Conservation (phyloP, 2,113 vertebrate species). For the Corythaixoides concolor region DNA sequence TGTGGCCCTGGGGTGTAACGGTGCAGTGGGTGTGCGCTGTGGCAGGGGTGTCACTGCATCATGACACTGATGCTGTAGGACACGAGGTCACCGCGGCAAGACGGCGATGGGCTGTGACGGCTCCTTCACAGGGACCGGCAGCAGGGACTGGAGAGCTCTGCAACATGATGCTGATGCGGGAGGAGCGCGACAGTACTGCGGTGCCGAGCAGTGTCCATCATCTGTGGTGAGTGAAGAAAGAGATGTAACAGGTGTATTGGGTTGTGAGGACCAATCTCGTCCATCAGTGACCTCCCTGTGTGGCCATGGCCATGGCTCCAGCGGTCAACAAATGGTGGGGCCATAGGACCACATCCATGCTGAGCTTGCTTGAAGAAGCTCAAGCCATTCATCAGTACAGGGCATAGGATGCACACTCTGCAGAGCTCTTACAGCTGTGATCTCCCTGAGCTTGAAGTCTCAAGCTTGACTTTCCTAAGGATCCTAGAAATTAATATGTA, state of each 20-base stretch:
- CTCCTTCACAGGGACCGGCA: neutral
- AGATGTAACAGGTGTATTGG: neutral
- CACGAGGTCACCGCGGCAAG: accelerated
- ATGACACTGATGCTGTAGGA: neutral
- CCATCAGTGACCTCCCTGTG: neutral
- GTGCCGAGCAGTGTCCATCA: accelerated
- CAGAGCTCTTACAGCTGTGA: accelerated
- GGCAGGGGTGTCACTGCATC: neutral
- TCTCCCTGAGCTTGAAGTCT: neutral
- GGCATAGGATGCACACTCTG: neutral
- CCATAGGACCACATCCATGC: neutral
- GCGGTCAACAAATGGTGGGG: neutral
- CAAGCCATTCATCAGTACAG: neutral
- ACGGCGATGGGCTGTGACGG: accelerated
- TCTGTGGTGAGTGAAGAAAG: neutral
- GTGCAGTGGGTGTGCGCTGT: neutral
- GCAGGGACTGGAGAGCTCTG: neutral
- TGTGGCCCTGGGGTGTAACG: neutral
- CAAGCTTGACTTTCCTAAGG: neutral
- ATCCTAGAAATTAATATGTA: neutral
- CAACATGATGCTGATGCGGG: accelerated
- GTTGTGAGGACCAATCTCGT: neutral
- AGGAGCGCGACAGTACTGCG: accelerated
- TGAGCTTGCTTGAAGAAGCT: neutral
- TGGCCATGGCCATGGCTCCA: neutral